These are phyloP conservation scores for Gobio gobio DNA, from an alignment of 2,113 vertebrate species.

Conservation along the genomic window DNA sequence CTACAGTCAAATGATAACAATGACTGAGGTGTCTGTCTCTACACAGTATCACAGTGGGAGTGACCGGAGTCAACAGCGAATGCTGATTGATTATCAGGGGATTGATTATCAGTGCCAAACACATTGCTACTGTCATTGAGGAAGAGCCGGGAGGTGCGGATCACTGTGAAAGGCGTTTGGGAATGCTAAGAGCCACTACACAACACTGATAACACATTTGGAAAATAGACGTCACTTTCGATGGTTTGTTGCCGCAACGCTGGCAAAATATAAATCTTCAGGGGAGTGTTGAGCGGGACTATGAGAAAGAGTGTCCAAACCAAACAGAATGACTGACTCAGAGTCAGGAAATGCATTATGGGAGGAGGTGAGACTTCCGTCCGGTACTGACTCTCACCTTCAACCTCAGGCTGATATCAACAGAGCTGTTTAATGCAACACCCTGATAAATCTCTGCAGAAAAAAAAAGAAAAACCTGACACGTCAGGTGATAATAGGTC, in stretches of 20 bases:
- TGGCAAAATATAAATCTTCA: neutral
- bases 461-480: neutral
- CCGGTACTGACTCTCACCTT: constrained; percentile 52
- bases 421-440: neutral
- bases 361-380: constrained; percentile 52
- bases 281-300: constrained; percentile 18
- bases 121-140: constrained; percentile 39
- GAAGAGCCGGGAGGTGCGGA: constrained; percentile 22
- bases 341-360: constrained; percentile 54
- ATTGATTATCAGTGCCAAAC: constrained; percentile 47
- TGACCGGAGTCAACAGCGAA: neutral
- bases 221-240: constrained; percentile 49
- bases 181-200: constrained; percentile 16
- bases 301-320: constrained; percentile 44
- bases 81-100: neutral
- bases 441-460: neutral
- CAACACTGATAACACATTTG: constrained; percentile 61
- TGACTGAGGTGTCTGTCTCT: neutral
- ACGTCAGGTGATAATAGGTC: neutral
- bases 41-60: neutral
- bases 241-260: neutral
- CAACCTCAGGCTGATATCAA: constrained; percentile 42
- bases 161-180: neutral
- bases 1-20: neutral
- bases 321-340: constrained; percentile 48